Conservation (phyloP, 2,797 vertebrate genomes). For the Dermochelys coriacea region DNA sequence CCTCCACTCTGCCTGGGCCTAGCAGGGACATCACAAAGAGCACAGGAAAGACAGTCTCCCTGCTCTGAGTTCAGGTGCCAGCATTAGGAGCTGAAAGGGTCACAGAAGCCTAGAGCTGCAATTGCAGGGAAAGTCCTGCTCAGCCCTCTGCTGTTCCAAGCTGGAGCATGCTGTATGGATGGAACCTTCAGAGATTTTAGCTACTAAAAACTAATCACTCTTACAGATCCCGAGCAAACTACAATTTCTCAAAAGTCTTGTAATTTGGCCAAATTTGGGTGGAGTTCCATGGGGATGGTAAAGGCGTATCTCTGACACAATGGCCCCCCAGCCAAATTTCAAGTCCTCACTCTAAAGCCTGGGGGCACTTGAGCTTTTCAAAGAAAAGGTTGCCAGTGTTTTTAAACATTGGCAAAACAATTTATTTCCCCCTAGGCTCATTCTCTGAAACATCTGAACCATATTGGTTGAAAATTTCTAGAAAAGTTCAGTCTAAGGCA, state of each 20-base stretch:
- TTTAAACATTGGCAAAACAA: background rate
- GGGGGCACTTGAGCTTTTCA: background rate
- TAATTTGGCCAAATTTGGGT: background rate
- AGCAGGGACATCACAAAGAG: no score
- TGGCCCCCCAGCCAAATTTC: background rate
- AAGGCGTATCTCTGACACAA: background rate
- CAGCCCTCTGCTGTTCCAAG: background rate
- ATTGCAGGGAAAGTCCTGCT: no score
- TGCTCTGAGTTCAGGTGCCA: no score
- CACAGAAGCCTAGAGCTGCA: no score
- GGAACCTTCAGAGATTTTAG: background rate
- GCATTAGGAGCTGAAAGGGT: no score
- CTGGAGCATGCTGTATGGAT: background rate
- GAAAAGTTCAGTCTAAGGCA: conserved; percentile 21
- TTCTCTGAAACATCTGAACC: conserved; percentile 23
- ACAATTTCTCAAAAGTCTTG: background rate
- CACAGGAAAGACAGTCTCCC: no score
- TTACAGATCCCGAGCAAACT: background rate
- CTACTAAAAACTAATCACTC: background rate
- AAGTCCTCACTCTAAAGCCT: background rate
- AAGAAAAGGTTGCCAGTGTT: background rate
- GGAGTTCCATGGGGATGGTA: background rate
- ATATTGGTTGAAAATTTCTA: conserved; percentile 11
- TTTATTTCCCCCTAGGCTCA: background rate
- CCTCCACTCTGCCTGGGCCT: no score